A percentile compares a stretch with the other conserved stretches of the same genome.
Conservation (phyloP, 2,113 vertebrate species). For the Ptyas mucosa region DNA sequence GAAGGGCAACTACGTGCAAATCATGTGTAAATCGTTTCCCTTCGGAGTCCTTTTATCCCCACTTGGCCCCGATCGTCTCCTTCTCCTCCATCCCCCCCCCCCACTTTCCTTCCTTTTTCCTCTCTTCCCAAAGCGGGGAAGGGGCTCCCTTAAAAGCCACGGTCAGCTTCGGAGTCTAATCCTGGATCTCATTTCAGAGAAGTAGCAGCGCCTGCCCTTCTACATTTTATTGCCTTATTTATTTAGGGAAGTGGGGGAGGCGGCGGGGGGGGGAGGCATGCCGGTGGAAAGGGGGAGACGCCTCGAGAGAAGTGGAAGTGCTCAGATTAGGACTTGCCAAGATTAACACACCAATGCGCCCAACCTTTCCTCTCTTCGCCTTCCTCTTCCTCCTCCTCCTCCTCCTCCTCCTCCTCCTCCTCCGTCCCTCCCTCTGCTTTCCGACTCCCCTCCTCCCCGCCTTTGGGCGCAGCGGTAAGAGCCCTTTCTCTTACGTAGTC, state of each 20-base stretch:
- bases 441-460: slow-evolving; percentile 65
- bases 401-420: slow-evolving; percentile 47
- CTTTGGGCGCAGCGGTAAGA: slow-evolving; percentile 90
- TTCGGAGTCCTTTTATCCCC: slow-evolving; percentile 75
- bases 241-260: slow-evolving; percentile 36
- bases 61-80: slow-evolving; percentile 1
- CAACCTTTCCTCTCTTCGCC: background rate
- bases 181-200: slow-evolving; percentile 72
- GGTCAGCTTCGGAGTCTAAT: slow-evolving; percentile 88
- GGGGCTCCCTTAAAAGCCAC: slow-evolving; percentile 84
- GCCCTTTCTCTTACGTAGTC: slow-evolving; percentile 91
- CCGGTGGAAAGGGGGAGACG: slow-evolving; percentile 31
- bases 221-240: slow-evolving; percentile 63
- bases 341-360: slow-evolving; percentile 39
- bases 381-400: slow-evolving; percentile 32
- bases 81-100: background rate
- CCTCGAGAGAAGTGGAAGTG: slow-evolving; percentile 74
- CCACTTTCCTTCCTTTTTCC: slow-evolving; percentile 47
- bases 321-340: slow-evolving; percentile 87
- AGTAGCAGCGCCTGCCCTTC: background rate
- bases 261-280: background rate
- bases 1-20: slow-evolving; percentile 76
- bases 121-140: slow-evolving; percentile 81
- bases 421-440: slow-evolving; percentile 59
- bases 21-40: slow-evolving; percentile 77